Conservation (phyloP, 2,888 invertebrate genomes). For the Drosophila kanekoi region DNA sequence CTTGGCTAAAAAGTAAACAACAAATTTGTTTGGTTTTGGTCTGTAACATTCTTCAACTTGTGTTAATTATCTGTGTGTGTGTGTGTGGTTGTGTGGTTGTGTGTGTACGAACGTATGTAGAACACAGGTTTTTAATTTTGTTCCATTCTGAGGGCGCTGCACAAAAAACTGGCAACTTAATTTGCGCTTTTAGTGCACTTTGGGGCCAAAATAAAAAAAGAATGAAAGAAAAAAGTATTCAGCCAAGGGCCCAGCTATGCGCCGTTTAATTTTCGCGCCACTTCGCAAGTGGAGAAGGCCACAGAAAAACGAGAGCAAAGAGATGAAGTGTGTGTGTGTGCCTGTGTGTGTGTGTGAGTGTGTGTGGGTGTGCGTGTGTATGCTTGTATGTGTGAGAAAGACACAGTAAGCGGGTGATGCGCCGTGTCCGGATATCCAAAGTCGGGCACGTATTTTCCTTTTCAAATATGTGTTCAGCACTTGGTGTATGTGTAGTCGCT, state of each 20-base stretch:
- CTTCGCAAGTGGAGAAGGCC: conserved; percentile 44
- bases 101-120: conserved; percentile 13
- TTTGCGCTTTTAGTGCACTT: conserved; percentile 75
- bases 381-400: conserved; percentile 4
- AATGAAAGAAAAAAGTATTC: conserved; percentile 20
- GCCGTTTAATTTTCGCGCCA: conserved; percentile 77
- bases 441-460: conserved; percentile 76
- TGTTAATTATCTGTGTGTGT: conserved; percentile 7
- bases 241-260: conserved; percentile 54
- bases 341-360: neutral
- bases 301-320: conserved; percentile 14
- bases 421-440: conserved; percentile 60
- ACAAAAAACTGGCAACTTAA: conserved; percentile 69
- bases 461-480: conserved; percentile 79
- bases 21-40: no score
- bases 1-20: no score
- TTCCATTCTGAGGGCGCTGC: conserved; percentile 48
- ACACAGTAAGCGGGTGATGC: conserved; percentile 18
- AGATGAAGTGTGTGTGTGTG: neutral
- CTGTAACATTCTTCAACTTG: conserved; percentile 10
- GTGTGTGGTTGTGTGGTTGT: no score
- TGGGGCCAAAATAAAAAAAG: conserved; percentile 38
- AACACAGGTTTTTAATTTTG: conserved; percentile 65
- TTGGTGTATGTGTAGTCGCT: conserved; percentile 39
- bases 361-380: conserved; percentile 9